Percentiles rank a stretch among this genome's conserved stretches.
Conservation (phyloP, 2,797 vertebrate species). For the Syncerus caffer region DNA sequence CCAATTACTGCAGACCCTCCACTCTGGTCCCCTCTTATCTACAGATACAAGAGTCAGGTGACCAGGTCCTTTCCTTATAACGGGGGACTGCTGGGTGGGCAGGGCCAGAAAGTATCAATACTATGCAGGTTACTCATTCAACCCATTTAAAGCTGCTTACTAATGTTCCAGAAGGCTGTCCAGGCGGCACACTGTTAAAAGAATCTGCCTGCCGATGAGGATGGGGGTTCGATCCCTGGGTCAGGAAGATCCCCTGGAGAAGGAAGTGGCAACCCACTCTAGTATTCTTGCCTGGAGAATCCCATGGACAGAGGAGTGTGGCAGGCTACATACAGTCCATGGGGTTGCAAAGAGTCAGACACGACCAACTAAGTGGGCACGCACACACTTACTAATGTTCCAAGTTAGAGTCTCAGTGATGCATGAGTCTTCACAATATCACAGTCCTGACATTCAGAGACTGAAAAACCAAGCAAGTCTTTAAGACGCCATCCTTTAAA, state of each 20-base stretch:
- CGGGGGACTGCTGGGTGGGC: neutral
- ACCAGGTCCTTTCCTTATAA: neutral
- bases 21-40: neutral
- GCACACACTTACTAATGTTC: neutral
- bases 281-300: neutral
- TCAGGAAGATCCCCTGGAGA: neutral
- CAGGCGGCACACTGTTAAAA: neutral
- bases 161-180: neutral
- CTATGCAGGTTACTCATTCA: neutral
- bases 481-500: neutral
- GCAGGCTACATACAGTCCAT: neutral
- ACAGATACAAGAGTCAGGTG: neutral
- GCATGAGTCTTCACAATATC: neutral
- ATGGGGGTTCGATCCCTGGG: neutral
- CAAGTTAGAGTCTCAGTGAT: neutral
- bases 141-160: neutral
- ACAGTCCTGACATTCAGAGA: neutral
- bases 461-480: neutral
- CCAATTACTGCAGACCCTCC: neutral
- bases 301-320: neutral
- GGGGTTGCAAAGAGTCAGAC: neutral
- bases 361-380: neutral
- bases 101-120: neutral
- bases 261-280: neutral
- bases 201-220: neutral